A percentile compares a stretch with the other conserved stretches of the same genome.
Conservation (phyloP, 2,113 vertebrate genomes). For the Tetrao urogallus region DNA sequence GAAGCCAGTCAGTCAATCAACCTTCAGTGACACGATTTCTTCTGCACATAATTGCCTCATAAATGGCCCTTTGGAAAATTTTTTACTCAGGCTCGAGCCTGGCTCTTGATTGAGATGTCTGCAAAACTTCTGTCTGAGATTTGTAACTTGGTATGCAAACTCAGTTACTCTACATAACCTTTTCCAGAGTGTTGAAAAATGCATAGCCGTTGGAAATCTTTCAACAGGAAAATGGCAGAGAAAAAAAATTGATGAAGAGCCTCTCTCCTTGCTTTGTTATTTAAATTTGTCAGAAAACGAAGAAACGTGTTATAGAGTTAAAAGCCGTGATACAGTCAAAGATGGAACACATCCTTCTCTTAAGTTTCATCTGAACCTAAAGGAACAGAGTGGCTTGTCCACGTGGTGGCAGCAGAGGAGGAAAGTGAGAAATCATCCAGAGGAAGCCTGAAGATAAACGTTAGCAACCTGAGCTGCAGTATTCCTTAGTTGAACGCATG, state of each 20-base stretch:
- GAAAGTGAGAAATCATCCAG: background rate
- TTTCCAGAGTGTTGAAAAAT: background rate
- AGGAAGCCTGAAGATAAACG: accelerated
- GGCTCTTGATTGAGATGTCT: background rate
- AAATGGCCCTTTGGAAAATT: background rate
- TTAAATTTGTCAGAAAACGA: background rate
- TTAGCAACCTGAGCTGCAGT: background rate
- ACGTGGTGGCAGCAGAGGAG: conserved; percentile 81
- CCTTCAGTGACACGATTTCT: background rate
- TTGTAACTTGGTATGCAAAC: background rate
- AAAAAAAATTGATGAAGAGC: background rate
- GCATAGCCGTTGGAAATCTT: background rate
- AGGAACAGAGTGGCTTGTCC: background rate
- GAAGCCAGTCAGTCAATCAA: conserved; percentile 11
- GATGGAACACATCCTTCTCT: background rate
- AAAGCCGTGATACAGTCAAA: background rate
- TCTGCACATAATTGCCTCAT: background rate
- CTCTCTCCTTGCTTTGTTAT: background rate
- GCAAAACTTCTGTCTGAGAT: background rate
- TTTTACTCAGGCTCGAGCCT: background rate
- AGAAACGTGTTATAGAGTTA: background rate
- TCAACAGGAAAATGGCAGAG: background rate
- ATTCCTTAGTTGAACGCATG: background rate
- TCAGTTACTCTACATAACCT: background rate
- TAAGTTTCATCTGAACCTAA: background rate